A percentile compares a stretch with the other conserved stretches of the same genome.
Conservation (phyloP, 1,140 invertebrate genomes). For the Meloidogyne exigua region DNA sequence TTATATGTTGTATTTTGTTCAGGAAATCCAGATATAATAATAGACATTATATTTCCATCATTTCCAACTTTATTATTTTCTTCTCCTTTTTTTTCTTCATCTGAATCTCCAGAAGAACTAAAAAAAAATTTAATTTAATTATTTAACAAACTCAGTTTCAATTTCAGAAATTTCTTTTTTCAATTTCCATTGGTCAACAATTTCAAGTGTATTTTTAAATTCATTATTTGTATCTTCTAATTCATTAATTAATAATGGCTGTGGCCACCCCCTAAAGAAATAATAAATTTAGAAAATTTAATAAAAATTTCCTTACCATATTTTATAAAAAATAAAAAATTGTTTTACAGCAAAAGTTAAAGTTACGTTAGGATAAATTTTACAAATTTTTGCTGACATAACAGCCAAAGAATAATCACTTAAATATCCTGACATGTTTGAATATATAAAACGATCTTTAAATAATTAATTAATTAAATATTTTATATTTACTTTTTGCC, state of each 20-base stretch:
- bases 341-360: conserved; percentile 10
- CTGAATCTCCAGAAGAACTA: not conserved
- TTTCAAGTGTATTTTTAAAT: not conserved
- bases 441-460: conserved; percentile 11
- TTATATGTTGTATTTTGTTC: conserved; percentile 22
- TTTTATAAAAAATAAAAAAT: conserved; percentile 13
- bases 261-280: not conserved
- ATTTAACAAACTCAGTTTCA: not conserved
- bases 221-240: not conserved
- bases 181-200: conserved; percentile 1
- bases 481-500: conserved; percentile 8
- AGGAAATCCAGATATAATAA: conserved; percentile 10
- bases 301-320: not conserved
- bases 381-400: conserved; percentile 16
- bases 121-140: not conserved
- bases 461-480: not conserved
- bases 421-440: conserved; percentile 15
- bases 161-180: not conserved
- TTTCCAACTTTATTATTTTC: not conserved
- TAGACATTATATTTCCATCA: not conserved
- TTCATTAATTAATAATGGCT: not conserved
- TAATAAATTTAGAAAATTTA: not conserved
- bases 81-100: not conserved
- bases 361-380: not conserved
- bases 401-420: not conserved